Conservation (phyloP, 2,888 invertebrate genomes). For the Diadromus collaris region DNA sequence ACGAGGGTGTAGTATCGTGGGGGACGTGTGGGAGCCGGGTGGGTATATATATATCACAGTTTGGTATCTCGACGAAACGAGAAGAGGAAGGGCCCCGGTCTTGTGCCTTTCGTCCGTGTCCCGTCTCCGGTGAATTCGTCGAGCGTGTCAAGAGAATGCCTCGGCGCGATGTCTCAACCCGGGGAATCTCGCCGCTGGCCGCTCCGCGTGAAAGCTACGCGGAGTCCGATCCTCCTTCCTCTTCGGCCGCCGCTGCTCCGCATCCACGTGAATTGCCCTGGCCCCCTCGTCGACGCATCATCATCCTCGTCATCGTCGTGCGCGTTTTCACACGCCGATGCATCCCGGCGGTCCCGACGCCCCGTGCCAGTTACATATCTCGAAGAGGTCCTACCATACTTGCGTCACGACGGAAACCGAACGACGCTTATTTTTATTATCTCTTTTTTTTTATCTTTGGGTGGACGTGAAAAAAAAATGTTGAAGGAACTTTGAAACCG, state of each 20-base stretch:
- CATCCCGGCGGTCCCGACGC: conserved; percentile 44
- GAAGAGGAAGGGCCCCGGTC: conserved; percentile 62
- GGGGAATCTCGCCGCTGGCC: conserved; percentile 59
- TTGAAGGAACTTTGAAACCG: not conserved
- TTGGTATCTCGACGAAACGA: conserved; percentile 45
- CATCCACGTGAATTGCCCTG: conserved; percentile 35
- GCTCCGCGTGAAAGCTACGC: conserved; percentile 70
- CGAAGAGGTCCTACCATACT: conserved; percentile 2
- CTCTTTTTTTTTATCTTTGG: not conserved
- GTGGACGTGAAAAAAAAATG: not conserved
- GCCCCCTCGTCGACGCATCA: conserved; percentile 52
- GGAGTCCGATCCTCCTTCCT: conserved; percentile 36
- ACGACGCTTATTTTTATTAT: not conserved
- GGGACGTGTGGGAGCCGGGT: conserved; percentile 44
- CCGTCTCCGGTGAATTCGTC: conserved; percentile 69
- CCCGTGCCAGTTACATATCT: conserved; percentile 38
- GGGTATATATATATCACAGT: conserved; percentile 15
- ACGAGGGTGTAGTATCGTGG: conserved; percentile 23
- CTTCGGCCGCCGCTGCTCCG: not conserved
- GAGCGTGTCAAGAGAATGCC: conserved; percentile 69
- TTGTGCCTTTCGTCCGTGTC: conserved; percentile 63
- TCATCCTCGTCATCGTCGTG: conserved; percentile 61
- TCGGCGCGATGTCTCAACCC: conserved; percentile 73
- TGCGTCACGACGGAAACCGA: conserved; percentile 3
- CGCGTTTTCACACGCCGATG: conserved; percentile 73